These are phyloP conservation scores for Drosophila colorata DNA, from an alignment of 2,888 invertebrate genomes.

Conservation along the genomic window DNA sequence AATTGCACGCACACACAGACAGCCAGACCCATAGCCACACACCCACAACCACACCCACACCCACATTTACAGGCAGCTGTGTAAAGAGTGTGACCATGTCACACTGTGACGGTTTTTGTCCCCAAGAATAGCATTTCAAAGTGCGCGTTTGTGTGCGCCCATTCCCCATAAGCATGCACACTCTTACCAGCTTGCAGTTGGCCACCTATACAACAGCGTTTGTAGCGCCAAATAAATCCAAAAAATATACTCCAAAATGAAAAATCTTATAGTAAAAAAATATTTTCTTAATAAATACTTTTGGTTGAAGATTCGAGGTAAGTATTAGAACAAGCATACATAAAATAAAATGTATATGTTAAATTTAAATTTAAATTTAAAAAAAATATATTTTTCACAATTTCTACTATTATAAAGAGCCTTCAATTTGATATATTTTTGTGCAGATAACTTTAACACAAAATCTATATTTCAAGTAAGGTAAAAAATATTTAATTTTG, in stretches of 20 bases:
- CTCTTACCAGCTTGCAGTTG: constrained; percentile 12
- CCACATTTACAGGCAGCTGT: constrained; percentile 34
- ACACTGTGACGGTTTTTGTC: constrained; percentile 73
- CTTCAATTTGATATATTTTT: no score
- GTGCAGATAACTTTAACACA: no score
- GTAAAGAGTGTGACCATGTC: constrained; percentile 79
- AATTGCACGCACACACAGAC: constrained; percentile 21
- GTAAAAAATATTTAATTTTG: no score
- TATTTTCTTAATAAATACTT: not conserved
- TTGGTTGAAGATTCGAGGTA: no score
- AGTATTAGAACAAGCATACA: no score
- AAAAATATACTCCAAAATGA: no score
- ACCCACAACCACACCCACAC: constrained; percentile 23
- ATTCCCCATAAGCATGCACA: constrained; percentile 35
- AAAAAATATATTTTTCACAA: no score
- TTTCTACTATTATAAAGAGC: no score
- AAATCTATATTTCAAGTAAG: no score
- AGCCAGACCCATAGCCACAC: constrained; percentile 8
- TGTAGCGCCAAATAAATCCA: not conserved
- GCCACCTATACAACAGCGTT: no score
- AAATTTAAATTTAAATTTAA: no score
- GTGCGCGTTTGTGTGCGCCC: constrained; percentile 37
- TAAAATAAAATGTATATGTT: no score
- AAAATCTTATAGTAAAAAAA: not conserved
- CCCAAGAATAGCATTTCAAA: constrained; percentile 57